Base-by-base conservation (phyloP, 2,113 vertebrate genomes). In the Puffinus mauretanicus region DNA sequence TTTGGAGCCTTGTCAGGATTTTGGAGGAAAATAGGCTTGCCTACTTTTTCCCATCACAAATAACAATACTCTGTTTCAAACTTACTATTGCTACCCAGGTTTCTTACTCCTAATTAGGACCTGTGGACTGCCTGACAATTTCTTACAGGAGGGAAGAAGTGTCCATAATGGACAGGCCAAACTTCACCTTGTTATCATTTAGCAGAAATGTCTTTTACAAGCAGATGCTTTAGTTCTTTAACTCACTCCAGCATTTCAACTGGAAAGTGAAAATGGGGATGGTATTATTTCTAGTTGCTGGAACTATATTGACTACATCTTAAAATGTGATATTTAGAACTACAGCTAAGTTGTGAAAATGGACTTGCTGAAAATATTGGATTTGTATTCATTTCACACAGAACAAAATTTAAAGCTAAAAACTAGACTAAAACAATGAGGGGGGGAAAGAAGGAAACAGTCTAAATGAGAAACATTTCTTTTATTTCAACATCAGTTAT, bases 221-320 rank as follows among this genome's bases (percentile, higher is more conserved):
- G 16, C 8, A 20, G 14, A 22, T n/a, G 7, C 5, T 76, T 88
- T 38, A 65, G 30, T 36, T 88, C 22, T 69, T 32, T 61, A 47
- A 38, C 44, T 78, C 27, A 29, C 4, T 24, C 20, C 26, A 46
- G 6, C 0, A 0, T 16, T 72, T 82, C 20, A 79, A 8, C 4
- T 34, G 12, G 13, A 79, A 79, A 67, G 10, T 38, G 47, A n/a
- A 78, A 94, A 78, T 19, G 10, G 5, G 25, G 29, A 70, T 26
- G 18, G 3, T 77, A 54, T 52, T 65, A 58, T 10, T 83, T 88
- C 15, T 49, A 64, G 34, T 51, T 72, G 6, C n/a, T 77, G 54
- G 44, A 58, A 66, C 3, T 49, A 17, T 25, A 36, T 4, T 57
- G 26, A 58, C 42, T 30, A 17, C 25, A 19, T 73, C 24, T 77